These are phyloP conservation scores for Presbytis comata DNA, from an alignment of 2,797 vertebrate species.

Conservation along the genomic window DNA sequence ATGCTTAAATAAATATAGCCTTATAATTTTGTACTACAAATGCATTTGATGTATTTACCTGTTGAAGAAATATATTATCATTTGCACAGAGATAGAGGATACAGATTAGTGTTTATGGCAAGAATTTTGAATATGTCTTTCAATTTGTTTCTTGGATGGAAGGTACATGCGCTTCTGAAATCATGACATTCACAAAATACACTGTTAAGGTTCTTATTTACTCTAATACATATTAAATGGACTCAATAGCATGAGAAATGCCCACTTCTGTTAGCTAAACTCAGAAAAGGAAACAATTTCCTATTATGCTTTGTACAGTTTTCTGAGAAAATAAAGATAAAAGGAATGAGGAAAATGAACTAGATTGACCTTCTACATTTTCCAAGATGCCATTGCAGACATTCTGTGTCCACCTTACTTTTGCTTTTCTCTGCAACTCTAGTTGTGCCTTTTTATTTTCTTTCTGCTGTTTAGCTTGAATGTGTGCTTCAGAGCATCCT, in stretches of 20 bases:
- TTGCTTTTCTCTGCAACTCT: neutral
- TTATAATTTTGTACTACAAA: constrained; percentile 14
- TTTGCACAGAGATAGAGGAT: neutral
- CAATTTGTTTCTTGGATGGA: neutral
- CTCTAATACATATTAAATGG: neutral
- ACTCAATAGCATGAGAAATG: neutral
- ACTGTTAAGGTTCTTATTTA: neutral
- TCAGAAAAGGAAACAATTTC: neutral
- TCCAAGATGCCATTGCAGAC: neutral
- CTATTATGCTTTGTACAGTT: neutral
- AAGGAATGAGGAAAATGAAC: neutral
- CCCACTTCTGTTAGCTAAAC: neutral
- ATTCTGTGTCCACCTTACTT: neutral
- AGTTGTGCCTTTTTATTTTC: neutral
- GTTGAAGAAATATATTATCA: neutral
- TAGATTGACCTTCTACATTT: neutral
- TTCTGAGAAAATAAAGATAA: neutral
- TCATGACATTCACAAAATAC: neutral
- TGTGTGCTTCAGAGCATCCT: neutral
- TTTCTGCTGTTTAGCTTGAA: neutral
- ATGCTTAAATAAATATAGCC: constrained; percentile 45
- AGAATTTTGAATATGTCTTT: neutral
- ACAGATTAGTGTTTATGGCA: neutral
- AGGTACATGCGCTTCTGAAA: neutral
- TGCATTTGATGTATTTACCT: constrained; percentile 22